Percentiles rank a stretch among this genome's conserved stretches.
These are phyloP conservation scores for Kryphioiulus occultus DNA, from an alignment of 2,888 invertebrate genomes.

Conservation along the genomic window DNA sequence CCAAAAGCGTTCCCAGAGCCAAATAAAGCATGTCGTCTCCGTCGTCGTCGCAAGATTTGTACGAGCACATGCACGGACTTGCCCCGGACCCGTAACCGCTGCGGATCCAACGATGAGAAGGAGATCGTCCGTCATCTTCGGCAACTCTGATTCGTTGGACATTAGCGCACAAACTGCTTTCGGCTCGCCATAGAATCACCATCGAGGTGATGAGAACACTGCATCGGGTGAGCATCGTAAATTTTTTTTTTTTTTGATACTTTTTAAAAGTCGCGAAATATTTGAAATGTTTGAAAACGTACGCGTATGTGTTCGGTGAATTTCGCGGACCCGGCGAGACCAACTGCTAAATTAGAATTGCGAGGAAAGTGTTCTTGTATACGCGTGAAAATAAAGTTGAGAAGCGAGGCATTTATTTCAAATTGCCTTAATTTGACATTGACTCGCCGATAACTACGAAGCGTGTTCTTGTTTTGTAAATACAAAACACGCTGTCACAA, in stretches of 20 bases:
- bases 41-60: not conserved
- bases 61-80: not conserved
- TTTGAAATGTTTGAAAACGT: too few relatives aligned
- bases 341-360: not conserved
- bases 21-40: not conserved
- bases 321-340: not conserved
- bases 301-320: too few relatives aligned
- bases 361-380: not conserved
- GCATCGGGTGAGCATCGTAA: not conserved
- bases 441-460: too few relatives aligned
- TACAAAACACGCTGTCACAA: not conserved
- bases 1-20: not conserved
- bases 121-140: not conserved
- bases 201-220: not conserved
- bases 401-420: too few relatives aligned
- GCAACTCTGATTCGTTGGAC: not conserved
- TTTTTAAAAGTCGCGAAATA: not conserved
- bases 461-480: not conserved
- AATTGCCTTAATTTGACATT: too few relatives aligned
- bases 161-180: not conserved
- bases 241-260: not conserved
- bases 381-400: too few relatives aligned
- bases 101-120: not conserved
- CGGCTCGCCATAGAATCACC: not conserved
- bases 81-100: not conserved